Evolutionary conservation across 2,113 vertebrate genomes (phyloP), one percentile per base, ranked within the genome.

Genomic region (Toxotes jaculatrix): DNA sequence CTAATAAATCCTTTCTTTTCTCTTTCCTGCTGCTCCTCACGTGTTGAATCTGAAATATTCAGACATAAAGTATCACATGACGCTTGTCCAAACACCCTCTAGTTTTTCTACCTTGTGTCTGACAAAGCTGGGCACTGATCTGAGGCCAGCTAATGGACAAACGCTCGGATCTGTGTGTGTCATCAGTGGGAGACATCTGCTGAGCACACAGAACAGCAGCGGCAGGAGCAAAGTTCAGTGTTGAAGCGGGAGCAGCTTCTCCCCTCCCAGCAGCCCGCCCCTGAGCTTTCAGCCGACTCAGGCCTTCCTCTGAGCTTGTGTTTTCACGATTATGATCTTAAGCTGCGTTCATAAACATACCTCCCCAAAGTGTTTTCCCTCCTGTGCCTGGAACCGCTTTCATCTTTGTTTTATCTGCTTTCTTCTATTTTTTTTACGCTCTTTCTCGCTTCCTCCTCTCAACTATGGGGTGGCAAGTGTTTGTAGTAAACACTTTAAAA

Each of bases 311-410:
- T 11, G 72, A 79, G 16, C 72, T 42, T 40, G 61, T 87, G 87
- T 90, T 91, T 93, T 83, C 79, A 77, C 10, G 82, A 93, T 93
- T 86, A 84, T 82, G 80, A 92, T 89, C 88, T 91, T 61, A 77
- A 87, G 79, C 87, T 80, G 90, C 42, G 34, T 90, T 90, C 84
- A 87, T 83, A 91, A 89, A 90, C 89, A 90, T 70, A 88, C 87
- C 87, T 85, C 83, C 84, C 71, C 55, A 40, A 71, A 86, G 74
- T 87, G 62, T 87, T 82, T 88, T 85, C 59, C 72, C 79, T 72
- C 27, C 51, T 27, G 61, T 27, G 63, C 61, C 77, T 65, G 38
- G 68, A 63, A 82, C 23, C 0, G 11, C 89, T 89, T 93, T 90
- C 74, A 87, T 88, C 87, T 87, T 47, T 42, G 64, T 85, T 87